Base-by-base conservation (phyloP, 2,888 invertebrate genomes). In the Drosophila falleni region DNA sequence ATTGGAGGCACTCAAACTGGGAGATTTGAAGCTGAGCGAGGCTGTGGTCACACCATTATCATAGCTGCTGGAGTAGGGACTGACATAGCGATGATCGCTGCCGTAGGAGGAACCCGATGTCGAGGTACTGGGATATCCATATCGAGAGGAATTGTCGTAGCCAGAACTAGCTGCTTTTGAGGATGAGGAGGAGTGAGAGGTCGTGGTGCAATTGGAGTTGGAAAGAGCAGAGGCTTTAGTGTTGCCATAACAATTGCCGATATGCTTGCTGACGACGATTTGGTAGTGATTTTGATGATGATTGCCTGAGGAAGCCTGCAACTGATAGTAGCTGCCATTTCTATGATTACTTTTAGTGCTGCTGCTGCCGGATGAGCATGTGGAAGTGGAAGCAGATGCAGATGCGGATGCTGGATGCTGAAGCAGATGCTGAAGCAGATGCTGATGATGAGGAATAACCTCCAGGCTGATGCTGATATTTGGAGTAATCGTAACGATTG, bases 1-100 rank as follows among this genome's bases (percentile, higher is more conserved):
- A 61, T 89, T 92, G 35, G 90, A 80, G 11, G 90, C 71, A 53
- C 78, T 82, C 74, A 84, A 33, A 0, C 86, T 58, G 9, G 89
- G 84, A 0, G 89, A 82, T 49, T 86, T 90, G 55, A 93, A 80
- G 67, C 90, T 93, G 11, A 93, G 80, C 9, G 93, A 92, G 10
- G 93, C 93, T n/a, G 93, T 93, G 9, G 93, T 93, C 15, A 93
- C 87, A 26, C 93, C 93, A 77, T 93, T 93, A 65, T 93, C 93
- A 78, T 93, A 93, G 64, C 89, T 91, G 60, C 91, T 91, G 53
- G 89, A 74, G 68, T 93, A 93, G 54, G 93, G 93, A 74, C 92
- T 93, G 42, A 92, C 83, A 73, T 93, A 93, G 23, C 93, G 91
- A 78, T 92, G 91, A 74, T 92, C 92, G 47, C 65, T 85, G 74